Conservation (phyloP, 2,888 invertebrate species). For the Branchipolynoe longqiensis region DNA sequence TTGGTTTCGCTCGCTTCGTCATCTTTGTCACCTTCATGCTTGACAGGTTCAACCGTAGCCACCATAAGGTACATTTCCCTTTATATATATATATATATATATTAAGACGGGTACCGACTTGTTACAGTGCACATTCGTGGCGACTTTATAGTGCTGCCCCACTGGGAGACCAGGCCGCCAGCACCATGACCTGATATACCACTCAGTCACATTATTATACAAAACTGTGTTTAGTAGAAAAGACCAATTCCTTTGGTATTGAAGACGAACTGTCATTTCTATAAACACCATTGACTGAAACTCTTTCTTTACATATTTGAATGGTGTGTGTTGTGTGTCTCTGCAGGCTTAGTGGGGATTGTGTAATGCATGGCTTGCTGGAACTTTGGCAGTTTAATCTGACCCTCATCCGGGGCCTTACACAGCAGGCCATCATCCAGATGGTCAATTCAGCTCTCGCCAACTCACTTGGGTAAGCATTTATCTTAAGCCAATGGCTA, state of each 20-base stretch:
- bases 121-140: no score
- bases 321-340: not conserved
- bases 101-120: no score
- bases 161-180: no score
- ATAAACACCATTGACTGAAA: not conserved
- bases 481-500: not conserved
- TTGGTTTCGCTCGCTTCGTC: conserved; percentile 88
- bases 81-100: no score
- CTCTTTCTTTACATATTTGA: not conserved
- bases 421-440: not conserved
- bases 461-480: not conserved
- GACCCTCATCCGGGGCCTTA: not conserved
- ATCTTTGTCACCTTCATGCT: conserved; percentile 88
- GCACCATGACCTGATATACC: no score
- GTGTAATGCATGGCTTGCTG: not conserved
- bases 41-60: conserved; percentile 89
- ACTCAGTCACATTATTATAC: not conserved
- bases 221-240: not conserved
- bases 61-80: conserved; percentile 86
- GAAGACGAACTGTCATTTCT: not conserved
- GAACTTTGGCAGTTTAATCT: not conserved
- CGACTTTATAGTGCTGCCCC: no score
- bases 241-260: not conserved
- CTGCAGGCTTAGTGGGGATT: not conserved
- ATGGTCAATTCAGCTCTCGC: not conserved